Evolutionary conservation across 2,113 vertebrate genomes (phyloP), one percentile per base, ranked within the genome.

Genomic region (Ammodramus savannarum): DNA sequence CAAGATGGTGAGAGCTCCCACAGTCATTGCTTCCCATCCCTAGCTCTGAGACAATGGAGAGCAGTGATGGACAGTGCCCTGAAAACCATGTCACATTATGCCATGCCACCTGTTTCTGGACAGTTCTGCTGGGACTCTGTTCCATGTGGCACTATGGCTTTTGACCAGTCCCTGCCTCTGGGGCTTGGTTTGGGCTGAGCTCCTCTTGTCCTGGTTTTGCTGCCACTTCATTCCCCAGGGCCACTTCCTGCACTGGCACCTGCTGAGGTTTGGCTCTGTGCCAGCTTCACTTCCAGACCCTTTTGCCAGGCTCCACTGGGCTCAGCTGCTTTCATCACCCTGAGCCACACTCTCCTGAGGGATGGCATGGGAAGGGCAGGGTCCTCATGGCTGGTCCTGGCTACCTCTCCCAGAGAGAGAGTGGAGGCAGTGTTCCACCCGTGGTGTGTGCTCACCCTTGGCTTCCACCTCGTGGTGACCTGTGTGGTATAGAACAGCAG

Each of bases 21-120:
- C 14, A 43, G 17, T 32, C 44, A 32, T 22, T n/a, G n/a, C 3
- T 68, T 52, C 32, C 22, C 0, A 0, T 44, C 32, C 32, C n/a
- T 36, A 68, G 27, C 18, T n/a, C 54, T 0, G 1, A 61, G 54
- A n/a, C 17, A 38, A 1, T 61, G 22, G 38, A 52, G n/a, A 61
- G 12, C 44, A 27, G 1, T 22, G 18, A 19, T 29, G 32, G n/a
- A 61, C 38, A 23, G 1, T 11, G 1, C 14, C 14, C 14, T 44
- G 38, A 19, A 52, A 51, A 11, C 11, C 14, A 51, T 46, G 15
- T 77, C 44, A 32, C 22, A 5, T 27, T 59, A 12, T 1, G 1
- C 38, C 32, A 3, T 86, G 38, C 38, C 41, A 18, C 16, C 17
- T 59, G 14, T 36, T 67, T 59, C 83, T 68, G 38, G 21, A 4